Base-by-base conservation (phyloP, 2,113 vertebrate species). In the Turnix velox region DNA sequence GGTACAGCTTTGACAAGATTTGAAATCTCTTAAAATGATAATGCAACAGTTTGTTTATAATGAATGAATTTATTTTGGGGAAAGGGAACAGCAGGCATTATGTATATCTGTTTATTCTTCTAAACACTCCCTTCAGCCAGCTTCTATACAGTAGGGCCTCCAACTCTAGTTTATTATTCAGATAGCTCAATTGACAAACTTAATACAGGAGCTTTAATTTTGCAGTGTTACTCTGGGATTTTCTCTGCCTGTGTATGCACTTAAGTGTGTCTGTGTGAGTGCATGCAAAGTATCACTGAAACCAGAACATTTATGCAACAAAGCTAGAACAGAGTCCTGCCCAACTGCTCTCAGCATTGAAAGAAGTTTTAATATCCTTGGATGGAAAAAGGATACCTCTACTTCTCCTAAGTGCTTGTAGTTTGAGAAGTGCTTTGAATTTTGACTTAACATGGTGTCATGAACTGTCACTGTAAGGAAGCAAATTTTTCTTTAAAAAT, bases 51-150 rank as follows among this genome's bases (percentile, higher is more conserved):
- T 93, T 1, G 2, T 90, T 96, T 77, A 81, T 80, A 88, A 88
- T 59, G 65, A 81, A 95, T 81, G 18, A 59, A 88, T 92, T 92
- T 88, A 86, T 95, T 94, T 80, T 48, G 35, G 48, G 76, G 37
- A 88, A 59, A 25, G 57, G 73, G 84, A 92, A 57, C 1, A 5
- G 33, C 73, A 81, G 55, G 28, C 52, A 40, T 86, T 63, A 40
- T 33, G 15, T 74, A 6, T 81, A 48, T 84, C 83, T 93, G 40
- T 84, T 88, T 88, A 67, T 90, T 84, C 37, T 62, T 93, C 31
- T 78, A 46, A 86, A 72, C 9, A 15, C 49, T 87, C 31, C 59
- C 88, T 84, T 67, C 52, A 87, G 37, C 35, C 54, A 51, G n/a
- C 52, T 92, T 37, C 66, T 65, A 1, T 85, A 65, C 28, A 51